Evolutionary conservation across 2,113 vertebrate species (phyloP).

Genomic region (Megaceryle torquata): DNA sequence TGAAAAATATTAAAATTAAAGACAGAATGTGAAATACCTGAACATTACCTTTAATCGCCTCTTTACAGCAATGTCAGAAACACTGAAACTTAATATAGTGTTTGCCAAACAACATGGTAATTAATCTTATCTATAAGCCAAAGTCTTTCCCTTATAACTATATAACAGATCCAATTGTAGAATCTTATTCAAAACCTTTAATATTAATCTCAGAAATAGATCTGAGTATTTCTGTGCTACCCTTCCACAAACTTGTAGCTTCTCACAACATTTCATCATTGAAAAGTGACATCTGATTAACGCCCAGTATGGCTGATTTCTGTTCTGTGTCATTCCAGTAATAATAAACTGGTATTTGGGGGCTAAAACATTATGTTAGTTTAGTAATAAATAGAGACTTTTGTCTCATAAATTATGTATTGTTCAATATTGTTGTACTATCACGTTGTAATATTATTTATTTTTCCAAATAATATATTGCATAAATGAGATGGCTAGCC

Average conservation of each 20-base stretch:
- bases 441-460: not conserved
- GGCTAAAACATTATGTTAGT: not conserved
- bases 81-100: slow-evolving; percentile 8
- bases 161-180: not conserved
- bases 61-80: slow-evolving; percentile 41
- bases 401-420: not conserved
- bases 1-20: slow-evolving; percentile 67
- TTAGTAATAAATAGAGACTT: not conserved
- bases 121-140: slow-evolving; percentile 14
- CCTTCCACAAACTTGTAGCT: not conserved
- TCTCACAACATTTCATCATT: not conserved
- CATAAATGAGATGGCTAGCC: not conserved
- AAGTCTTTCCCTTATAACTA: not conserved
- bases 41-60: slow-evolving; percentile 64
- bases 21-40: slow-evolving; percentile 42
- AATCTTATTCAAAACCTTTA: not conserved
- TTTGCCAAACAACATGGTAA: slow-evolving; percentile 39
- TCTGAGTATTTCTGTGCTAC: not conserved
- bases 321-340: not conserved
- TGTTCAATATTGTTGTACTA: not conserved
- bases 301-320: not conserved
- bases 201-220: not conserved
- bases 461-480: not conserved
- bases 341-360: not conserved
- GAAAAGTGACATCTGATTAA: not conserved